These are phyloP conservation scores for Numenius arquata DNA, from an alignment of 2,113 vertebrate genomes.

Conservation along the genomic window DNA sequence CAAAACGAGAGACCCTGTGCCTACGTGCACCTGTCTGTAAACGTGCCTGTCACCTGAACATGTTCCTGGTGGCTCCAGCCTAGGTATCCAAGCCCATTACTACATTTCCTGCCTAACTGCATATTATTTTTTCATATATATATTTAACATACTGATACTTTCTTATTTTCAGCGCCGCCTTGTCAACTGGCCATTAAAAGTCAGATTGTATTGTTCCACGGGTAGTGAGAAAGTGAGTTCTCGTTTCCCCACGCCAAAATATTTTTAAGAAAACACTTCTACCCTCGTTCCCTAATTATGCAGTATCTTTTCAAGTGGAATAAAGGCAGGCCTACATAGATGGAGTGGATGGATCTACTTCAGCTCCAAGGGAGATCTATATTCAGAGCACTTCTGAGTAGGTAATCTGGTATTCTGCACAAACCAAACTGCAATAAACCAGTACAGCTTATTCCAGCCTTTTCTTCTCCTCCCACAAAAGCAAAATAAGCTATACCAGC, in stretches of 20 bases:
- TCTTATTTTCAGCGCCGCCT: neutral
- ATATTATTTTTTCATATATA: neutral
- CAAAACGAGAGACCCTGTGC: neutral
- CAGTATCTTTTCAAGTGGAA: neutral
- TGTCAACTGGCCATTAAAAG: neutral
- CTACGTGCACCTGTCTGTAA: fast-evolving
- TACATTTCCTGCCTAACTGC: neutral
- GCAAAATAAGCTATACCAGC: constrained; percentile 44
- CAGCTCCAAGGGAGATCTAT: neutral
- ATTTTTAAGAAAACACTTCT: neutral
- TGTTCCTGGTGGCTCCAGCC: neutral
- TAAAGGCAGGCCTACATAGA: neutral
- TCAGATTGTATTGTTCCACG: fast-evolving
- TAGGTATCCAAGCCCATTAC: neutral
- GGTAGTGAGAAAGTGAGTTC: neutral
- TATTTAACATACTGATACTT: neutral
- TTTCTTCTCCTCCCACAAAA: constrained; percentile 43
- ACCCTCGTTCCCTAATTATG: neutral
- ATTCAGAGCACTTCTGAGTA: constrained; percentile 36
- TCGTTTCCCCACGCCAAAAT: neutral
- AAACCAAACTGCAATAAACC: constrained; percentile 45
- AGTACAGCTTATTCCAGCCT: constrained; percentile 41
- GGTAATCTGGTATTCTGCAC: constrained; percentile 47
- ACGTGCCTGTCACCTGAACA: neutral
- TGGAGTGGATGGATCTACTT: neutral